Evolutionary conservation across 2,888 invertebrate species (phyloP), one percentile per base, ranked within the genome.

Genomic region (Heteromyza rotundicornis): DNA sequence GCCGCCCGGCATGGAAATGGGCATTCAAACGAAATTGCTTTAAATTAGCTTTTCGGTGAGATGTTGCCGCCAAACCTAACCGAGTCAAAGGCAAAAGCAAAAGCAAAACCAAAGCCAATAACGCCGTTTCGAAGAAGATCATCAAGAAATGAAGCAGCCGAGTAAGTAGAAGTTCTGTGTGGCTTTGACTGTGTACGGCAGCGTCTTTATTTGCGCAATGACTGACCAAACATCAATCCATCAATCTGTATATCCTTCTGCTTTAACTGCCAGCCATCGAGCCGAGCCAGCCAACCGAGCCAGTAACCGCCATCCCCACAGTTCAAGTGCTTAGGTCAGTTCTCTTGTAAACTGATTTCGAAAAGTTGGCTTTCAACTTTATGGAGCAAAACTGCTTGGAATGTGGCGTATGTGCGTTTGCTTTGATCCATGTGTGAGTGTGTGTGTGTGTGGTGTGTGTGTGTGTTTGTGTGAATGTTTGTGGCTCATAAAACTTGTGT

Each of bases 1-100:
- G 44, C 52, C 49, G 63, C 67, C 22, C 47, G n/a, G 68, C 76
- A 74, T 75, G 76, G 72, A 73, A 76, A 76, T 75, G 74, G 66
- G 71, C 76, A 71, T 73, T 76, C 70, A 73, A 76, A 78, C 74
- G 75, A 77, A 77, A 77, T 77, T 78, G 78, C 78, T 76, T 78
- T 76, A 78, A 77, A 77, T 77, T 78, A 77, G 76, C 74, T 79
- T 77, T 75, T 76, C 68, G 70, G 69, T 72, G 69, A 68, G 65
- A 71, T 72, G 64, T 63, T 67, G 64, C 64, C 63, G 68, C 64
- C 63, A 47, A 40, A 23, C 20, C 17, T 17, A 32, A 22, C 60
- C 52, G 16, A 17, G 55, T 36, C 49, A 53, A 23, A 24, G n/a
- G n/a, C n/a, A n/a, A n/a, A n/a, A n/a, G n/a, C n/a, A n/a, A n/a